Evolutionary conservation across 2,113 vertebrate species (phyloP).

Genomic region (Pelusios castaneus): DNA sequence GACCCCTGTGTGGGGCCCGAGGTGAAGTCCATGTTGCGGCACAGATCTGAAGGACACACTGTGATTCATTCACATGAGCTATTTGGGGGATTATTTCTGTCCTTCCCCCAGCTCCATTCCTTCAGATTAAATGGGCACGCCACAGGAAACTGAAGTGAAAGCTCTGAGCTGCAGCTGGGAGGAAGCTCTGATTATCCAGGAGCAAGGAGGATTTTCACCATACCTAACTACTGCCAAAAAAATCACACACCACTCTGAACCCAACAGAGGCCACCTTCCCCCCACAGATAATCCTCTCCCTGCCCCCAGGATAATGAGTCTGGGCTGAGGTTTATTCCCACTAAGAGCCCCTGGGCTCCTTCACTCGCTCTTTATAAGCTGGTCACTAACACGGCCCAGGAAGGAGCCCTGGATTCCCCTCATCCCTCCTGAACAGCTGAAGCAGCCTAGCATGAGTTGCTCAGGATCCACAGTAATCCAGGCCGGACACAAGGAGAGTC

Average conservation of each 20-base stretch:
- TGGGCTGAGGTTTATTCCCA: not conserved
- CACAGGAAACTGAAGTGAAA: not conserved
- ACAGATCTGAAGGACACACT: not conserved
- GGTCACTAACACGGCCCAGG: not conserved
- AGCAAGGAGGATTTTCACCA: not conserved
- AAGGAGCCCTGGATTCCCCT: too few species aligned
- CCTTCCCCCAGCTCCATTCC: not conserved
- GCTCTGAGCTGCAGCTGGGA: not conserved
- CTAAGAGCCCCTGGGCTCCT: not conserved
- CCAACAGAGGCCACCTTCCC: rapidly evolving
- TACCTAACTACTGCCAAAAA: not conserved
- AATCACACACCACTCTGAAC: not conserved
- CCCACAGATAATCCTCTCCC: not conserved
- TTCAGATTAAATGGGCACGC: not conserved
- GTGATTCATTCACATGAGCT: not conserved
- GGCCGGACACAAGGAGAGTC: too few species aligned
- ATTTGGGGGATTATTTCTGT: not conserved
- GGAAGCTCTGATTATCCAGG: not conserved
- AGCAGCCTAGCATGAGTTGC: too few species aligned
- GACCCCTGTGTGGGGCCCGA: too few species aligned
- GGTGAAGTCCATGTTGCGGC: not conserved
- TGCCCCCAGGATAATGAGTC: not conserved
- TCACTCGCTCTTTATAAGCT: not conserved
- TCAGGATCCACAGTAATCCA: too few species aligned
- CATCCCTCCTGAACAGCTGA: too few species aligned